These are phyloP conservation scores for Chloroceryle amazona DNA, from an alignment of 2,797 vertebrate genomes.

Conservation along the genomic window DNA sequence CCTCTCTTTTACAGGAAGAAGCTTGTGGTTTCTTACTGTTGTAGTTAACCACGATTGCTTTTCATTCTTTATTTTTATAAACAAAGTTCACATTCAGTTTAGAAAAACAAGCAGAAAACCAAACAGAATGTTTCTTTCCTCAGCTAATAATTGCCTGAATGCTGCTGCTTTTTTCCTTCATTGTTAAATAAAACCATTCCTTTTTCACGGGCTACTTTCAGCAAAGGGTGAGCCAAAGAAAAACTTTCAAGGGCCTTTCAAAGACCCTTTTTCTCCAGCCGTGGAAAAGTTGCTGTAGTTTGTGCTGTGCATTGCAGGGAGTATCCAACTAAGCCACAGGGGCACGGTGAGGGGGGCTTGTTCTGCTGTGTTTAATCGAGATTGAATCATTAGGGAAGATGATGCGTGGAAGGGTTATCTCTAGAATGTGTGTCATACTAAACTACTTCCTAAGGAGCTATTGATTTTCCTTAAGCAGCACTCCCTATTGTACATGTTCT, in stretches of 20 bases:
- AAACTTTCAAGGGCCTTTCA: neutral
- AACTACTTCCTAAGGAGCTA: conserved; percentile 35
- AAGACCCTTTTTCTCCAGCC: neutral
- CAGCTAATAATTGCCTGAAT: neutral
- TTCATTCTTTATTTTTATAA: neutral
- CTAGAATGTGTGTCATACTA: conserved; percentile 10
- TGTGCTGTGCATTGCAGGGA: neutral
- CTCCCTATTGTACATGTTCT: conserved; percentile 32
- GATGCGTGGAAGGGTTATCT: neutral
- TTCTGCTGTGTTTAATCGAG: neutral
- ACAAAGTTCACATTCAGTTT: neutral
- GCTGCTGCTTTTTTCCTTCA: neutral
- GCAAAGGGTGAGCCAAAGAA: neutral
- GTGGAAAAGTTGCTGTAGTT: neutral
- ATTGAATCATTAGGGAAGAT: neutral
- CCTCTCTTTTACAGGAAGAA: neutral
- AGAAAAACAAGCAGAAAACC: neutral
- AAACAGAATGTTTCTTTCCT: neutral
- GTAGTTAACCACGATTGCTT: neutral
- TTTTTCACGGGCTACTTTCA: neutral
- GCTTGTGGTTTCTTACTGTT: neutral
- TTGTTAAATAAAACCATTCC: neutral
- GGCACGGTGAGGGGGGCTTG: neutral
- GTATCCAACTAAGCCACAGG: neutral
- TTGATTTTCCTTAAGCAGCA: conserved; percentile 45